Base-by-base conservation (phyloP, 2,113 vertebrate species). In the Callithrix jacchus region DNA sequence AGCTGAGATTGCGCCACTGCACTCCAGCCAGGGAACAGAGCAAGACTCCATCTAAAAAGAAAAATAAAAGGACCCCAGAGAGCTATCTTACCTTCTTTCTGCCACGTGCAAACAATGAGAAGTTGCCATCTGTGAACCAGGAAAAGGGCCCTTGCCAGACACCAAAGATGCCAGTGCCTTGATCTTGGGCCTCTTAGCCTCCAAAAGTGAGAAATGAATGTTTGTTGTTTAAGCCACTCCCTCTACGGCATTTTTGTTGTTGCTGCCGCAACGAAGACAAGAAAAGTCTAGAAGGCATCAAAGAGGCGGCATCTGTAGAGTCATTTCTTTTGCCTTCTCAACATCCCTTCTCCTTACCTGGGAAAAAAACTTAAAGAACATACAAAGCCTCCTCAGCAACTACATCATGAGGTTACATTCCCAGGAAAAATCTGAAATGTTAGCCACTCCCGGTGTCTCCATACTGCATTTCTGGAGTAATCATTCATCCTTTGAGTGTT, bases 81-180 rank as follows among this genome's bases (percentile, higher is more conserved):
- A 68, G 35, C 16, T 30, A 27, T n/a, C 2, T 23, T 20, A 1
- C 13, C 25, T 40, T 79, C 25, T 86, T 58, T 76, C 40, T 85
- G 37, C 35, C 6, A 6, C 4, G 0, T 23, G 16, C 32, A n/a
- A 32, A 58, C 32, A 54, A 14, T 0, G 42, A 61, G 5, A 73
- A 64, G 11, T 2, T 73, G 8, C 18, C 30, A n/a, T 16, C 10
- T 87, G 8, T 40, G 52, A 87, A 11, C 27, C 37, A 64, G 35
- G 30, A 45, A 30, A 30, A n/a, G 0, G 8, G 4, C 23, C 32
- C 21, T 81, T 45, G 25, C n/a, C 17, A 5, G 21, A 80, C 45
- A 54, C 30, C 2, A 11, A n/a, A 21, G 80, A 16, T 64, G 20
- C 9, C 10, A 81, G 52, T 45, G 40, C 32, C 40, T 93, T 71